Base-by-base conservation (phyloP, 2,113 vertebrate species). In the Halichoeres trimaculatus region DNA sequence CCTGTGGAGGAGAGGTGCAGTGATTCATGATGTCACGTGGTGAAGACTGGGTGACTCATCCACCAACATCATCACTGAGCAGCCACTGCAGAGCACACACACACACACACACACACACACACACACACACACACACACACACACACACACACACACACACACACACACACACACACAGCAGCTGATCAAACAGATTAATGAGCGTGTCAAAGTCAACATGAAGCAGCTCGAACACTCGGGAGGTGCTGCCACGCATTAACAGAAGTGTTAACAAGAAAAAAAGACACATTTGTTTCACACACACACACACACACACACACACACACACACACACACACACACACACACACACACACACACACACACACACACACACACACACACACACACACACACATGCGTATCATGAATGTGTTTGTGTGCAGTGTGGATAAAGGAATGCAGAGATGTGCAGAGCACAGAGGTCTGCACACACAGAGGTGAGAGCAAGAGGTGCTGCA, bases 21-120 rank as follows among this genome's bases (percentile, higher is more conserved):
- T 93, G 92, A 93, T 87, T 93, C 92, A 92, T 92, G 84, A 75
- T 69, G 90, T 93, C 92, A 94, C 90, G 84, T 93, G 92, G 82
- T 85, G 74, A 67, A 66, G 59, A 67, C 83, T 83, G 85, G 88
- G 84, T 94, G 93, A 94, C 74, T 94, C 93, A 94, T 93, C 90
- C 85, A 77, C 84, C 90, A 89, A 70, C 88, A 87, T 82, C 83
- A 80, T 80, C 81, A 80, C 16, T 16, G 16, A 77, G 78, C 86
- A 86, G 87, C 84, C 76, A 81, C 92, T 89, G 92, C 92, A 92
- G 88, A 91, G 81, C 36, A 36, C 52, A 26, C 67, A 82, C 7
- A 80, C 70, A 85, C 80, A 71, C 62, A 58, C 68, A 60, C 57
- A 68, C 85, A 70, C 55, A 54, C 62, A 78, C 70, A 78, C 58